Base-by-base conservation (phyloP, 2,888 invertebrate species). In the Lycocerus yunnanus region DNA sequence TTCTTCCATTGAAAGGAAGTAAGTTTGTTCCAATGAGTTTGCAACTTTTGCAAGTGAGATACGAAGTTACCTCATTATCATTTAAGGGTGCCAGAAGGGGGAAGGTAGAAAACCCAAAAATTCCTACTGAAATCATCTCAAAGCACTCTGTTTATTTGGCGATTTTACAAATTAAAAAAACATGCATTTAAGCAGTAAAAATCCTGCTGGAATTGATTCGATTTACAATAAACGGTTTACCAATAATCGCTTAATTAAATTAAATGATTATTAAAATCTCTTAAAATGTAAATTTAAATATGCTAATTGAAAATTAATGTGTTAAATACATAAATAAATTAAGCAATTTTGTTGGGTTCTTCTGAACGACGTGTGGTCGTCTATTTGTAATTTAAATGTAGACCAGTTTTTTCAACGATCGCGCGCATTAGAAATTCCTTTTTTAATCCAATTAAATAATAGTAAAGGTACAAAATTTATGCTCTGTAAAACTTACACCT, bases 371-470 rank as follows among this genome's bases (percentile, higher is more conserved):
- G 61, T 63, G 61, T 63, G 60, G 60, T 60, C 60, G 60, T 68
- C 68, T 21, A 66, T 71, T 71, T 71, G 70, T 72, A 73, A 73
- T 73, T 73, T 70, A 73, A 73, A 73, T 70, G 66, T 67, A 69
- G 18, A 15, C 16, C 61, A 18, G 66, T 43, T 27, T 58, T 63
- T 61, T 58, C 59, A 73, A 70, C 67, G 70, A 70, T 70, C 66
- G 43, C 6, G n/a, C 43, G 43, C 43, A 43, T 43, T 67, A 60
- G 43, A 67, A 73, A 61, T 72, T 59, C 61, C 69, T 70, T 69
- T 73, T 71, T 68, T 74, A 71, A 74, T 74, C 74, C 74, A 74
- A 74, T 74, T 74, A 74, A 71, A 71, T 74, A 74, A 74, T 71
- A 68, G 74, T 43, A 68, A 63, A 15, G 43, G 74, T 16, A 69